Base-by-base conservation (phyloP, 2,797 vertebrate species). In the Phrynocephalus vlangalii region DNA sequence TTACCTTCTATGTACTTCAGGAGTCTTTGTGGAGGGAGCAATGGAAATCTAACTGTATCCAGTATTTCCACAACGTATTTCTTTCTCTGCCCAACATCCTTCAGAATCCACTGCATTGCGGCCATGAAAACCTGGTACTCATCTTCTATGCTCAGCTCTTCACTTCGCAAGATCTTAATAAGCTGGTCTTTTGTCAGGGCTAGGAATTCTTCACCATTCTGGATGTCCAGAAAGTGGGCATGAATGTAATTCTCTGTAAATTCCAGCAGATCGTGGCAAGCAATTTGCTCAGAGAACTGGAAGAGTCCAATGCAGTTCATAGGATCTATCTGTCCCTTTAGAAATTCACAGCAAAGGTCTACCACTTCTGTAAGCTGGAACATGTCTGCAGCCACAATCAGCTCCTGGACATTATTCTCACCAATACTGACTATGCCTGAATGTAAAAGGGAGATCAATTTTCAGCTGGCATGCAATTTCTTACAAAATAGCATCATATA, bases 341-440 rank as follows among this genome's bases (percentile, higher is more conserved):
- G 97, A 95, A 99, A 99, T 91, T 98, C 98, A 89, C 98, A 98
- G 89, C 98, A 99, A 91, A 99, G 97, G 68, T 97, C 96, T 93
- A 99, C 98, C 93, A 99, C 98, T 95, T 99, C 98, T 5, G 94
- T 98, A 85, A 99, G 97, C 96, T 99, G 98, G 89, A 99, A 97
- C 99, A 99, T 99, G 95, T 99, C 99, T 0, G 99, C 99, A 3
- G 99, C 98, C 89, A 99, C 96, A 95, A 99, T 99, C 96, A 99
- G 94, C 94, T 99, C 98, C 96, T 99, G 98, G 2, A 99, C 98
- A 28, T 98, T 99, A 94, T 97, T 98, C 93, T 99, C 97, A 0
- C 96, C 97, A 91, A 99, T 97, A 82, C 95, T 97, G 90, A 99
- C 97, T 79, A 96, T 90, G 9, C 99, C 99, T 99, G 95, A 66